phyloP scores from a whole-genome alignment of 2,113 vertebrate species.

The Peromyscus maniculatus region DNA sequence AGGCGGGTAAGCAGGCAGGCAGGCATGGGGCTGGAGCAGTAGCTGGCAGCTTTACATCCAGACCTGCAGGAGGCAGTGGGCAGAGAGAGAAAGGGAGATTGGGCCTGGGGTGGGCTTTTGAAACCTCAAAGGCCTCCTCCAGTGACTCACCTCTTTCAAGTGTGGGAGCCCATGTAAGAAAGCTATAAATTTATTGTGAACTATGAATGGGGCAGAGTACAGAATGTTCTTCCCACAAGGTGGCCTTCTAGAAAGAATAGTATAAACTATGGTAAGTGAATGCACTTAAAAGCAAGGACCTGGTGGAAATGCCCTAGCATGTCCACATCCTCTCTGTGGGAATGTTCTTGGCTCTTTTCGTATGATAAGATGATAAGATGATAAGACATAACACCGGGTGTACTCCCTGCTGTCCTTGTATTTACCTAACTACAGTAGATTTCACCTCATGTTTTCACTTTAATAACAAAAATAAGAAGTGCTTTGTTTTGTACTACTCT shows the following conservation, averaged over 20 bases:
- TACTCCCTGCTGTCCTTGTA: background rate
- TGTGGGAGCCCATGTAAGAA: background rate
- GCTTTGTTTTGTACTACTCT: background rate
- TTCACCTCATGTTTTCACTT: background rate
- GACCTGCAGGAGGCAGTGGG: background rate
- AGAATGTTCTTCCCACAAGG: background rate
- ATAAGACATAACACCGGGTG: background rate
- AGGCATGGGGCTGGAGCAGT: background rate
- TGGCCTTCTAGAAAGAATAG: background rate
- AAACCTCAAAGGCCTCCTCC: background rate
- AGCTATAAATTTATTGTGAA: background rate
- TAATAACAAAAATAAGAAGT: background rate
- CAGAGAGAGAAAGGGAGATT: background rate
- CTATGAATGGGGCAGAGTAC: background rate
- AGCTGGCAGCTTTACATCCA: background rate
- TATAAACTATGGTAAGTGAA: background rate
- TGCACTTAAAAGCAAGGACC: background rate
- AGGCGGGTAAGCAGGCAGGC: background rate
- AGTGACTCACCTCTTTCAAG: background rate
- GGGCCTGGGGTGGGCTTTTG: background rate
- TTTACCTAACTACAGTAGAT: background rate
- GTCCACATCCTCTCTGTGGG: background rate
- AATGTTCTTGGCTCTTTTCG: background rate
- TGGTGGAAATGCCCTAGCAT: background rate
- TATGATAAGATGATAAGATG: background rate